Conservation (phyloP, 2,113 vertebrate species). For the Charadrius vociferus region DNA sequence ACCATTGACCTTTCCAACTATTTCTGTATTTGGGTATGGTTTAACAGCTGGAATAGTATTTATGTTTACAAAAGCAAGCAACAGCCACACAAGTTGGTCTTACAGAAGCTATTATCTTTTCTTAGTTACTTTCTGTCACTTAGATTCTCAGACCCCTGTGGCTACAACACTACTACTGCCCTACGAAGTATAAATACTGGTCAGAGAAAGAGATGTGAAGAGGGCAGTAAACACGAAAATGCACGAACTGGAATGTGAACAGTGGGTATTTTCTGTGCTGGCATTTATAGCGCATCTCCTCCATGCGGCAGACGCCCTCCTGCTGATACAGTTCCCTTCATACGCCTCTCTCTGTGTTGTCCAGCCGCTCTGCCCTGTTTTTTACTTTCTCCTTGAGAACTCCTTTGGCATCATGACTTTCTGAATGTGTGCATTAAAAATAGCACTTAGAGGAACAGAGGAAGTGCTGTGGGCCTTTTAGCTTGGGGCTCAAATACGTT, state of each 20-base stretch:
- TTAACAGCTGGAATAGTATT: neutral
- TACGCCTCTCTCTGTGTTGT: neutral
- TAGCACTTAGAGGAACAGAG: neutral
- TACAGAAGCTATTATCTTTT: neutral
- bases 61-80: neutral
- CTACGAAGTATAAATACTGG: neutral
- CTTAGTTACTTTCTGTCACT: neutral
- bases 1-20: neutral
- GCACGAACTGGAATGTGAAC: neutral
- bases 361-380: neutral
- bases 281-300: neutral
- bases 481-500: neutral
- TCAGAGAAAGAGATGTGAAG: neutral
- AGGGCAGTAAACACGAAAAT: neutral
- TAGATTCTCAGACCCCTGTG: neutral
- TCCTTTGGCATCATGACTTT: neutral
- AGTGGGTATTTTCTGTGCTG: neutral
- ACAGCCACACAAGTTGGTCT: neutral
- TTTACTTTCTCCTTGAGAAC: neutral
- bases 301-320: neutral
- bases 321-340: neutral
- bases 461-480: neutral
- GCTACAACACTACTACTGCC: neutral
- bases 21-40: neutral
- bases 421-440: neutral